Percentiles rank a stretch among this genome's conserved stretches.
These are phyloP conservation scores for Apogon hyalosoma DNA, from an alignment of 2,797 vertebrate species.

Conservation along the genomic window DNA sequence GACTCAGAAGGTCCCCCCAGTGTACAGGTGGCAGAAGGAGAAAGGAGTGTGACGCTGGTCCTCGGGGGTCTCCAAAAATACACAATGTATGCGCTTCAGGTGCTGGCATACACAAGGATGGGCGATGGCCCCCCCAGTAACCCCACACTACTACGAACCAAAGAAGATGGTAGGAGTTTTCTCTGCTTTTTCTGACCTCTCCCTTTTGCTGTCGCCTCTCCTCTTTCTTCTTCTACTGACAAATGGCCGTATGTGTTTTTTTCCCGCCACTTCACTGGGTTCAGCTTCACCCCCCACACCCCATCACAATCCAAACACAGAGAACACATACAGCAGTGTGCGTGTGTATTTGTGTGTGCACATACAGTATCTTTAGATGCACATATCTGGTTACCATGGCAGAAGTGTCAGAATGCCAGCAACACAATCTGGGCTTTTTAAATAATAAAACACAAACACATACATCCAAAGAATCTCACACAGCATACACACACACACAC, in stretches of 20 bases:
- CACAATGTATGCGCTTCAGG: constrained; percentile 89
- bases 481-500: not conserved
- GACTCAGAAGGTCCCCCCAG: constrained; percentile 80
- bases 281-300: constrained; percentile 22
- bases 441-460: constrained; percentile 38
- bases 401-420: constrained; percentile 31
- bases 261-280: constrained; percentile 12
- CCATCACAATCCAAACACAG: constrained; percentile 6
- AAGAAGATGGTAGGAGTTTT: constrained; percentile 88
- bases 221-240: constrained; percentile 29
- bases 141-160: constrained; percentile 86
- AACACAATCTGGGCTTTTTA: constrained; percentile 36
- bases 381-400: constrained; percentile 13
- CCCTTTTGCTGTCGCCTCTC: constrained; percentile 15
- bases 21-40: constrained; percentile 86
- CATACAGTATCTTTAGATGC: constrained; percentile 6
- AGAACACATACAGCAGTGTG: constrained; percentile 2
- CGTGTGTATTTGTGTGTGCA: constrained; percentile 14
- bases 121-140: constrained; percentile 90
- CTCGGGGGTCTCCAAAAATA: constrained; percentile 88
- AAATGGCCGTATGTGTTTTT: constrained; percentile 5
- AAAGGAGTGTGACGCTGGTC: constrained; percentile 85
- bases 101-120: constrained; percentile 90
- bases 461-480: constrained; percentile 1
- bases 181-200: constrained; percentile 17